Percentiles rank a stretch among this genome's conserved stretches.
These are phyloP conservation scores for Metacarcinus magister DNA, from an alignment of 2,888 invertebrate genomes.

Conservation along the genomic window DNA sequence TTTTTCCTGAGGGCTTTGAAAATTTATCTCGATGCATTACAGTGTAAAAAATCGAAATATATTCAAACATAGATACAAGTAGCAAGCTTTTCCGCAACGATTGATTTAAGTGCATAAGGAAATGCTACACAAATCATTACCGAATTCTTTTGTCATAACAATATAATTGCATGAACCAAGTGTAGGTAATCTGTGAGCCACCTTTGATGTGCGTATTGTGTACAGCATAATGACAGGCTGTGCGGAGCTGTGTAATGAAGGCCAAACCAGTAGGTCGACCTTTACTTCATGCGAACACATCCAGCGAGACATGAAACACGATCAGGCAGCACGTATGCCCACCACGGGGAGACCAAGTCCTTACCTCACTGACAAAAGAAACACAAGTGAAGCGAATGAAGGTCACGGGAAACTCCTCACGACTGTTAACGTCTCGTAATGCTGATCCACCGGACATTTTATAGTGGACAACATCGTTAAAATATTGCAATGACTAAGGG, in stretches of 20 bases:
- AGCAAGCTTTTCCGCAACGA: neutral
- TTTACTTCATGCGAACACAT: neutral
- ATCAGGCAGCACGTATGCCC: neutral
- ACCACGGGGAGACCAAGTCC: neutral
- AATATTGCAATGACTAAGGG: neutral
- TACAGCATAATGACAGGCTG: neutral
- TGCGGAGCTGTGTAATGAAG: neutral
- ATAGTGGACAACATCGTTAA: neutral
- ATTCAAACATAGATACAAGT: neutral
- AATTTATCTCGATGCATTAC: too few species aligned
- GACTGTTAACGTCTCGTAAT: neutral
- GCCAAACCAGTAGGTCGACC: neutral
- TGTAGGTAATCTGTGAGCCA: neutral
- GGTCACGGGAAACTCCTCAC: neutral
- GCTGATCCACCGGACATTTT: neutral
- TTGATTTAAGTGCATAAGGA: neutral
- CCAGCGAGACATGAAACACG: conserved; percentile 40
- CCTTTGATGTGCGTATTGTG: neutral
- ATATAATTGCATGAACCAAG: neutral
- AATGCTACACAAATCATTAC: neutral
- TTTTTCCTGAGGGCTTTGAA: too few species aligned
- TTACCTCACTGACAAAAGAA: neutral
- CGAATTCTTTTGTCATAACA: neutral
- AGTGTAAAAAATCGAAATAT: neutral
- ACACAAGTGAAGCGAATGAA: neutral